Evolutionary conservation across 1,140 invertebrate genomes (phyloP), one percentile per base, ranked within the genome.

Genomic region (Thrips palmi): DNA sequence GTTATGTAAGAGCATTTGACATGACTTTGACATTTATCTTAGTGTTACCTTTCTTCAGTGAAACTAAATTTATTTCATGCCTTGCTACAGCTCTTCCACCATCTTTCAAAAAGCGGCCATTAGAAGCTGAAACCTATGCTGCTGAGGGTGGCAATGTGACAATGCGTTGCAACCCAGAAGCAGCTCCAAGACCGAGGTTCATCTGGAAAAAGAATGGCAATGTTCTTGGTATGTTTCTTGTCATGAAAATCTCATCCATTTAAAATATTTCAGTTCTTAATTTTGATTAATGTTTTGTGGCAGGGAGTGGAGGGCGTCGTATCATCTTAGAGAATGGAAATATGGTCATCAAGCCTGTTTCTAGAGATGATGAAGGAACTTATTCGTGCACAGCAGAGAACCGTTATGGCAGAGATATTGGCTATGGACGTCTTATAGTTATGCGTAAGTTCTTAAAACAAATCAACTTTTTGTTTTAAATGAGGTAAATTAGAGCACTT

Each of bases 191-290:
- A 45, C 86, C 92, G 0, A 73, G 73, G 47, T 89, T 89, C 51
- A 67, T 72, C 27, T 97, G 91, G 91, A 81, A 81, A 51, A 89
- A 89, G 57, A 78, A 96, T 63, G 83, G 79, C 14, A 76, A 75
- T 49, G 60, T 78, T 2, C 68, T 92, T 33, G 83, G 77, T 41
- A 60, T 47, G 33, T 39, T 46, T 33, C 11, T 36, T 6, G 11
- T 15, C 12, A 25, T 11, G 15, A 17, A 24, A 41, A 41, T n/a
- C 21, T 27, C 12, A 40, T 1, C 19, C 14, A 19, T 6, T 8
- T 15, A 7, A 7, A 35, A 35, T 20, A 35, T 33, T 4, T 10
- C 15, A 24, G n/a, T 23, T 37, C 35, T 29, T 37, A 20, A 35
- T 37, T 14, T 6, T 12, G 23, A 8, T 23, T 1, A 4, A 32